Percentiles rank a stretch among this genome's conserved stretches.
phyloP scores from a whole-genome alignment of 2,888 invertebrate species.

The Lydus trimaculatus region DNA sequence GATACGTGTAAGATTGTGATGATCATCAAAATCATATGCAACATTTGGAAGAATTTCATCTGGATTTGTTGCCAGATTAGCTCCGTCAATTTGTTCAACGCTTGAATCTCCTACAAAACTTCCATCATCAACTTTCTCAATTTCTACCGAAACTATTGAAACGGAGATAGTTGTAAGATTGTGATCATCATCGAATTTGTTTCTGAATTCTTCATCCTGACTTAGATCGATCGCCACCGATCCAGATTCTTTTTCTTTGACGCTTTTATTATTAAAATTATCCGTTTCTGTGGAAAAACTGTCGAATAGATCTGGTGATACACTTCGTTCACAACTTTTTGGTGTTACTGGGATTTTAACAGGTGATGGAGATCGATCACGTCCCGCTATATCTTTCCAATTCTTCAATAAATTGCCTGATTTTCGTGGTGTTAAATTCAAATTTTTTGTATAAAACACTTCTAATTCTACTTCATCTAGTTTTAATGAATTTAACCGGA shows the following conservation, averaged over 20 bases:
- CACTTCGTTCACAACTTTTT: constrained; percentile 12
- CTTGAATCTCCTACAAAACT: too few relatives aligned
- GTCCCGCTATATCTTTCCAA: constrained; percentile 70
- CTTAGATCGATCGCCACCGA: too few relatives aligned
- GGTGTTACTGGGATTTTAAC: too few relatives aligned
- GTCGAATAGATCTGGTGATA: constrained; percentile 55
- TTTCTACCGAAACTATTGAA: too few relatives aligned
- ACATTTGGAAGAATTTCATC: not conserved
- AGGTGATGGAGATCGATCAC: constrained; percentile 65
- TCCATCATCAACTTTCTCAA: not conserved
- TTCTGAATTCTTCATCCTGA: too few relatives aligned
- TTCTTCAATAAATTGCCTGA: constrained; percentile 66
- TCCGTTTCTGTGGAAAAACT: not conserved
- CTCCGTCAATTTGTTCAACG: not conserved
- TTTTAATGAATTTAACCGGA: constrained; percentile 31
- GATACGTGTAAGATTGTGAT: constrained; percentile 24
- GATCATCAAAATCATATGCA: constrained; percentile 27
- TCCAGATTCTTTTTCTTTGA: too few relatives aligned
- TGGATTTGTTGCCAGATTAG: not conserved
- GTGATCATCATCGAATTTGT: too few relatives aligned
- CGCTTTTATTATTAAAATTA: too few relatives aligned
- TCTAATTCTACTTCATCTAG: constrained; percentile 29
- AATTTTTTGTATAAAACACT: constrained; percentile 34
- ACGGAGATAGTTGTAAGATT: too few relatives aligned
- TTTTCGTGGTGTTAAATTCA: constrained; percentile 58